Conservation (phyloP, 2,797 vertebrate species). For the Parotocinclus haroldoi region DNA sequence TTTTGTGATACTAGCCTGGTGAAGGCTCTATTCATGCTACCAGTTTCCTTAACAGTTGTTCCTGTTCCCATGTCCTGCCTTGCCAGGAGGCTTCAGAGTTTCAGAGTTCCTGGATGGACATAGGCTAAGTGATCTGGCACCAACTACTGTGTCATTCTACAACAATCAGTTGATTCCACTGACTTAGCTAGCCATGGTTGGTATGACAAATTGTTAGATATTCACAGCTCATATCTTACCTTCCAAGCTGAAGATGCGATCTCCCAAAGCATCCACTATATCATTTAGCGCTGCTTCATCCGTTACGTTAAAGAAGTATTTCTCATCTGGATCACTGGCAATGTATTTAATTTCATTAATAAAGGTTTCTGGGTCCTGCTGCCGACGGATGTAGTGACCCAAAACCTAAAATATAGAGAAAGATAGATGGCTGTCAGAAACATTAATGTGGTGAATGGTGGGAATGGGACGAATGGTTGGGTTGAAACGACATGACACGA, state of each 20-base stretch:
- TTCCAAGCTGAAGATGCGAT: constrained; percentile 92
- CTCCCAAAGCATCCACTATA: constrained; percentile 91
- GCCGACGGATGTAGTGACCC: constrained; percentile 89
- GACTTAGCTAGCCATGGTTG: too few species aligned
- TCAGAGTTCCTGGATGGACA: too few species aligned
- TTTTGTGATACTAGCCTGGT: too few species aligned
- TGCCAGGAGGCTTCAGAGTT: too few species aligned
- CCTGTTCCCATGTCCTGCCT: too few species aligned
- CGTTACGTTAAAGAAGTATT: constrained; percentile 93
- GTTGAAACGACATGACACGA: neutral
- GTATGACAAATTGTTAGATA: too few species aligned
- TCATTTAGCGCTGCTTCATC: constrained; percentile 92
- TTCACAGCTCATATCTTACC: constrained; percentile 63
- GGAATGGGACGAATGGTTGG: too few species aligned
- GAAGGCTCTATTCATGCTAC: too few species aligned
- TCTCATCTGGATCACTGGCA: constrained; percentile 90
- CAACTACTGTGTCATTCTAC: too few species aligned
- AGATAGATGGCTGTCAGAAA: constrained; percentile 2
- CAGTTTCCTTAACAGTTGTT: too few species aligned
- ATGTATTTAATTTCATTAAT: constrained; percentile 90
- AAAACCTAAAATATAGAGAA: constrained; percentile 74
- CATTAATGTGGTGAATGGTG: neutral
- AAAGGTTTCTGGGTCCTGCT: constrained; percentile 88
- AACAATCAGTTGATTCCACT: too few species aligned
- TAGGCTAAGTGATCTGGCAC: too few species aligned